Evolutionary conservation across 1,140 invertebrate genomes (phyloP).

Genomic region (Eurytemora carolleeae): DNA sequence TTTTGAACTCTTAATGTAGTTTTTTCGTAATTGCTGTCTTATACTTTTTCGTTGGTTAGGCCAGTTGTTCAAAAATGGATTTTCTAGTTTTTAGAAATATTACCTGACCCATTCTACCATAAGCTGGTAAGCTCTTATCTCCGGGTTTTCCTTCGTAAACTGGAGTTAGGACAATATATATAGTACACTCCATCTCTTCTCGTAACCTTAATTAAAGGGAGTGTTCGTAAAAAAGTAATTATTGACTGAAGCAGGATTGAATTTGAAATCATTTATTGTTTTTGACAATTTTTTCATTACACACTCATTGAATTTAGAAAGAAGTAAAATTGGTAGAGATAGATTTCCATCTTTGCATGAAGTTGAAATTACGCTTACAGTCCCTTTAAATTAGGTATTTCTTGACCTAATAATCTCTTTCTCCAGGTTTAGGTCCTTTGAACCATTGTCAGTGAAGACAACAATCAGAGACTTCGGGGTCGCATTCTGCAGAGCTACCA

Average conservation of each 20-base stretch:
- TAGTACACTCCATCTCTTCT: constrained; percentile 1
- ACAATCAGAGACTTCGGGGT: constrained; percentile 9
- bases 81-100: constrained; percentile 1
- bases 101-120: constrained; percentile 7
- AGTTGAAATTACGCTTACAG: neutral
- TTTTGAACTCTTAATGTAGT: no score
- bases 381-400: neutral
- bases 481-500: neutral
- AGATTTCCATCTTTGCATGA: no score
- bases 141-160: constrained; percentile 6
- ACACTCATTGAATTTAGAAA: neutral
- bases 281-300: neutral
- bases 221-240: no score
- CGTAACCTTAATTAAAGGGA: neutral
- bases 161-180: constrained; percentile 15
- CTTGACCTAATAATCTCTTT: constrained; percentile 2
- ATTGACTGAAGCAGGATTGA: neutral
- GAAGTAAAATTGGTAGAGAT: neutral
- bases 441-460: constrained; percentile 15
- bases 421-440: constrained; percentile 11
- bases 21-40: no score
- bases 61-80: neutral
- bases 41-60: no score
- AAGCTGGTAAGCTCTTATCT: constrained; percentile 6
- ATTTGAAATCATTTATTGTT: neutral